A percentile compares a stretch with the other conserved stretches of the same genome.
Evolutionary conservation across 2,797 vertebrate genomes (phyloP).

Genomic region (Phataginus tricuspis): DNA sequence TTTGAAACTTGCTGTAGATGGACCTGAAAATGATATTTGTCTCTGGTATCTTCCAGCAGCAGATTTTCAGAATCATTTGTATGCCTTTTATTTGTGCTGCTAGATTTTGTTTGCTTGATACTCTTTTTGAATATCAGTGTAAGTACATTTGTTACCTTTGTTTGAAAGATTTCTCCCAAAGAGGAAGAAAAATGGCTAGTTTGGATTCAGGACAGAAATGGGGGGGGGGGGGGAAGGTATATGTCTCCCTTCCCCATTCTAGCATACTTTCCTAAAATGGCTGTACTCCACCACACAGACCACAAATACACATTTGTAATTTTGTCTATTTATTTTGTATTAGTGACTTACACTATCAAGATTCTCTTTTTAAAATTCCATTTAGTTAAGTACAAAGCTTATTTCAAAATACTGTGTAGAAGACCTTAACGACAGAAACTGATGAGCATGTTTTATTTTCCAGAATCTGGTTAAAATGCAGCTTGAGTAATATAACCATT

Average conservation of each 20-base stretch:
- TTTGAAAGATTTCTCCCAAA: slow-evolving; percentile 27
- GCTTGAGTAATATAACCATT: background rate
- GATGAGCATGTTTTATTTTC: background rate
- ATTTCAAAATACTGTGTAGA: background rate
- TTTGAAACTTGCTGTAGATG: background rate
- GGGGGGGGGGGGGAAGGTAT: background rate
- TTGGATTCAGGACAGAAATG: background rate
- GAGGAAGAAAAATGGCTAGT: slow-evolving; percentile 30
- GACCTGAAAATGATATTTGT: background rate
- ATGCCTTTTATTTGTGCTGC: background rate
- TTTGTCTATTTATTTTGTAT: background rate
- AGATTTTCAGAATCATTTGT: slow-evolving; percentile 19
- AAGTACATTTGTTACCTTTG: background rate
- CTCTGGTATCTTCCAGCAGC: background rate
- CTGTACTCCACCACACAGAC: background rate
- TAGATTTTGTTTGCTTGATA: slow-evolving; percentile 4
- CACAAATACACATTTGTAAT: background rate
- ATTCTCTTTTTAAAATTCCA: background rate
- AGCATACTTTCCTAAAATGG: background rate
- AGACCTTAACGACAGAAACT: slow-evolving; percentile 31
- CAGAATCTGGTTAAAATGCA: slow-evolving; percentile 25
- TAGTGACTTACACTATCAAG: background rate
- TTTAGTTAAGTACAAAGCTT: background rate
- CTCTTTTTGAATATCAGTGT: background rate
- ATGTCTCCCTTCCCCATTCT: background rate